phyloP scores from a whole-genome alignment of 2,113 vertebrate species.

The Xerus inauris region DNA sequence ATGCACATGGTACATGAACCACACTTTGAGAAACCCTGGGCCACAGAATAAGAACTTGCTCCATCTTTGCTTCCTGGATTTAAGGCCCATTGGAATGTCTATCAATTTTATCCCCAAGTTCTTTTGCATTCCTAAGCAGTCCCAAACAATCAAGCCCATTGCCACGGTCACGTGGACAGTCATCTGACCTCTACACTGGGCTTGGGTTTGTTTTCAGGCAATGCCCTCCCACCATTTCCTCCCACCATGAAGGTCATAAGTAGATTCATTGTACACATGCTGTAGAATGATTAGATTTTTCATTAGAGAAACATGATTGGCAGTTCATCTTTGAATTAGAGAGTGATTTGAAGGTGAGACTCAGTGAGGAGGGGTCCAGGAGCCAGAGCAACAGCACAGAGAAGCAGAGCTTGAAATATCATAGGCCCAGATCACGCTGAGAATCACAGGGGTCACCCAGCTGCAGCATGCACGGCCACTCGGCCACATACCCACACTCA shows the following conservation, averaged over 20 bases:
- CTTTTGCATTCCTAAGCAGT: neutral
- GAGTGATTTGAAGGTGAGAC: slow-evolving; percentile 7
- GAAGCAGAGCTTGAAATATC: slow-evolving; percentile 42
- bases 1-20: neutral
- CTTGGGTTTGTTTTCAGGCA: neutral
- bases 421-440: slow-evolving; percentile 60
- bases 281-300: slow-evolving; percentile 56
- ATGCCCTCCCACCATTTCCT: neutral
- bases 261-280: neutral
- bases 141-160: neutral
- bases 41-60: neutral
- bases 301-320: slow-evolving; percentile 71
- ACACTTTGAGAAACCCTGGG: slow-evolving; percentile 60
- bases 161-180: neutral
- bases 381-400: slow-evolving; percentile 38
- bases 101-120: slow-evolving; percentile 3
- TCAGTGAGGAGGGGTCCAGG: slow-evolving; percentile 11
- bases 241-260: neutral
- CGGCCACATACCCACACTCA: slow-evolving; percentile 62
- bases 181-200: neutral
- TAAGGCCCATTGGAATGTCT: neutral
- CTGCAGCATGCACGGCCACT: slow-evolving; percentile 32
- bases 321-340: slow-evolving; percentile 64
- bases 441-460: slow-evolving; percentile 58
- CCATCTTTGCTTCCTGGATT: neutral